phyloP scores from a whole-genome alignment of 2,113 vertebrate genomes.

The Dinomys branickii region DNA sequence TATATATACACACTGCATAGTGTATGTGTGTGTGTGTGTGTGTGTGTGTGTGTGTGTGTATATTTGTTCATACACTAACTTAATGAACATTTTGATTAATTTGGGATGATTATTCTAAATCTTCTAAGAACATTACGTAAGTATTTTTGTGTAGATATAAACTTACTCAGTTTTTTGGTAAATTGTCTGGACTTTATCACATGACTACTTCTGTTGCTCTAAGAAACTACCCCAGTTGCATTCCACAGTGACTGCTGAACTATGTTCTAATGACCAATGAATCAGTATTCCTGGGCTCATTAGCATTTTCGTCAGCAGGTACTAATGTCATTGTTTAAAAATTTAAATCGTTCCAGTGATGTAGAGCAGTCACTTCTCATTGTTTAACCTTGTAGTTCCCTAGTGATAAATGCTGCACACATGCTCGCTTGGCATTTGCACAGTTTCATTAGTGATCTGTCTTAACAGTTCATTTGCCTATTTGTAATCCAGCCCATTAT shows the following conservation, averaged over 20 bases:
- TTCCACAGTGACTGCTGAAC: background rate
- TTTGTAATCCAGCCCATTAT: background rate
- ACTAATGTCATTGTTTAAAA: background rate
- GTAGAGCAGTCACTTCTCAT: background rate
- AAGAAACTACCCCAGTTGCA: background rate
- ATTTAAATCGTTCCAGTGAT: background rate
- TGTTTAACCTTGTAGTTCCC: background rate
- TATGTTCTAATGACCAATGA: background rate
- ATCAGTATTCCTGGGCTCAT: background rate
- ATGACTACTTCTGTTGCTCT: background rate
- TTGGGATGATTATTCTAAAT: background rate
- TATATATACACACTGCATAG: too few relatives aligned
- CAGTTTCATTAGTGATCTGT: background rate
- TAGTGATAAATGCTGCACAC: background rate
- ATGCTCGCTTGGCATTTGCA: background rate
- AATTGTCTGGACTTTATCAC: background rate
- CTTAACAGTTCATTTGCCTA: background rate
- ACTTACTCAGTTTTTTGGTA: background rate
- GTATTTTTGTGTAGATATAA: background rate
- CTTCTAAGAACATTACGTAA: background rate
- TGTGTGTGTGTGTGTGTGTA: too few relatives aligned
- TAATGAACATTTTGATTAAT: background rate
- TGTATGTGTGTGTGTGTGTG: too few relatives aligned
- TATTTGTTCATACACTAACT: background rate
- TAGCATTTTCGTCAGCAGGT: background rate